Evolutionary conservation across 2,888 invertebrate genomes (phyloP), one percentile per base, ranked within the genome.

Genomic region (Cosmorhoe ocellata): DNA sequence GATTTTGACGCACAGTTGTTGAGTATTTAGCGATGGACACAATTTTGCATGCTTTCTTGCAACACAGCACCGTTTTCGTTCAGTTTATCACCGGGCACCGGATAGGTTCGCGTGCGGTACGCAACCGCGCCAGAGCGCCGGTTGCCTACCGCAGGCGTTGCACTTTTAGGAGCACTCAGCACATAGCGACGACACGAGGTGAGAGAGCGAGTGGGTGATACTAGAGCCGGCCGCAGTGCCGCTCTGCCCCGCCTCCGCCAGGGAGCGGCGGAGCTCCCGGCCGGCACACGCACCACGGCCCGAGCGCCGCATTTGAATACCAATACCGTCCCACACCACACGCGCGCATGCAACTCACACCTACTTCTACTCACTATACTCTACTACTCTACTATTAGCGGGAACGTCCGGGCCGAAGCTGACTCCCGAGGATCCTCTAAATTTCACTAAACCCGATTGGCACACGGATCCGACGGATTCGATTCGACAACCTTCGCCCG

Each of bases 251-350:
- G 37, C 32, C 30, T 30, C 7, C 36, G 10, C 37, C 31, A n/a
- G 18, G 2, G 24, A 24, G 24, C 27, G 37, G 28, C 40, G 47
- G 51, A 13, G 55, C 62, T 64, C 58, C 49, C 68, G 63, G 66
- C 63, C 67, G 64, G 67, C 69, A 77, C 84, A 82, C 80, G 79
- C 87, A 84, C 84, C 74, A 79, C 69, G 83, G 84, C 86, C 84
- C 88, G 87, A 89, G 84, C 86, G 88, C 88, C 90, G 92, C 93
- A 93, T 93, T 93, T 93, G 93, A 93, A 93, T 93, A 93, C 93
- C 93, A 93, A 93, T 93, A 92, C 92, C 90, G 80, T 81, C 79
- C 81, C 76, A 89, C 90, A 87, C 84, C 78, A 89, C 88, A 89
- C 88, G 86, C 87, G 90, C 88, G 89, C 90, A 89, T 89, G 89